phyloP scores from a whole-genome alignment of 2,888 invertebrate species.

The Melanargia galathea region DNA sequence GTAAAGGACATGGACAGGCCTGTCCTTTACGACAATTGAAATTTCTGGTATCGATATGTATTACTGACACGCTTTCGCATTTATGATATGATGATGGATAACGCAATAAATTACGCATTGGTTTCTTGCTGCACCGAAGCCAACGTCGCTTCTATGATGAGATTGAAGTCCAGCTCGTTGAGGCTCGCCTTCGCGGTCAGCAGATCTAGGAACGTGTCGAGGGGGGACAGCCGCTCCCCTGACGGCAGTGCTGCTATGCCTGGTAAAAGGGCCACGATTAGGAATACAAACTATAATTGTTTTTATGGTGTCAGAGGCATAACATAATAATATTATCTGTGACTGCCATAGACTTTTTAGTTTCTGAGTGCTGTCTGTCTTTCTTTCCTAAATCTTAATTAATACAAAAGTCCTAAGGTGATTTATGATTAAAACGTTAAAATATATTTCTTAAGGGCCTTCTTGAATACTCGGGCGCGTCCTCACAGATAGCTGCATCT shows the following conservation, averaged over 20 bases:
- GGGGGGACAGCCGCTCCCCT: conserved; percentile 87
- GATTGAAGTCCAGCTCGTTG: conserved; percentile 91
- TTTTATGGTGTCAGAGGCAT: too few species aligned
- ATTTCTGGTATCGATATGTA: not conserved
- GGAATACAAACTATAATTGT: not conserved
- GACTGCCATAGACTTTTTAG: too few species aligned
- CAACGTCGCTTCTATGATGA: conserved; percentile 91
- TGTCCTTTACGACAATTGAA: too few species aligned
- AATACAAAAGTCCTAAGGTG: too few species aligned
- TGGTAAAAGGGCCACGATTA: conserved; percentile 47
- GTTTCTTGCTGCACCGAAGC: conserved; percentile 73
- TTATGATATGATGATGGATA: not conserved
- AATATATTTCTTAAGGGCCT: too few species aligned
- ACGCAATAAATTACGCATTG: conserved; percentile 39
- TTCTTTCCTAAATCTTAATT: too few species aligned
- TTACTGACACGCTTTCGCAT: not conserved
- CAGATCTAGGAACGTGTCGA: conserved; percentile 92
- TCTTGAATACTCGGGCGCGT: too few species aligned
- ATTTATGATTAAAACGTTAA: too few species aligned
- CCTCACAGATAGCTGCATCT: too few species aligned
- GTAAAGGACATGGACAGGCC: too few species aligned
- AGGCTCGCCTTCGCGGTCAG: conserved; percentile 93
- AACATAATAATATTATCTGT: too few species aligned
- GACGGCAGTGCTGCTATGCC: conserved; percentile 88
- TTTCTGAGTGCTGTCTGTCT: too few species aligned